Evolutionary conservation across 2,888 invertebrate genomes (phyloP).

Genomic region (Polydesmus complanatus): DNA sequence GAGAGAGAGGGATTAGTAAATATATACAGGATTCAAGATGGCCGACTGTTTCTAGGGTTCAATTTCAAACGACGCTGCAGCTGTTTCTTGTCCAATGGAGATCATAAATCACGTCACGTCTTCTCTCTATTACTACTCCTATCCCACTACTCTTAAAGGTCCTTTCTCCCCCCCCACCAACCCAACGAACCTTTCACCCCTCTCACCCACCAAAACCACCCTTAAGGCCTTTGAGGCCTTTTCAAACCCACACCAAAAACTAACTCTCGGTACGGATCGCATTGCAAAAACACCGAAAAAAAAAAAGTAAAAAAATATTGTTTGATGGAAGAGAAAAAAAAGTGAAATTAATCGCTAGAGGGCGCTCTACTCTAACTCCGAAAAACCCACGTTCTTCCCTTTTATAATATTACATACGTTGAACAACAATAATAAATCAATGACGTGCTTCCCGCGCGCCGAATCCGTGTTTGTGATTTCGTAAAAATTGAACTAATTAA

Average conservation of each 20-base stretch:
- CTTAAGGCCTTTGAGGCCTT: neutral
- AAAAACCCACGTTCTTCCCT: neutral
- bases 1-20: too few species aligned
- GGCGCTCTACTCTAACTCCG: neutral
- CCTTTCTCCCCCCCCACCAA: too few species aligned
- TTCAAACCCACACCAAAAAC: neutral
- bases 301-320: neutral
- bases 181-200: neutral
- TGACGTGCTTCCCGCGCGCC: neutral
- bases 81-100: neutral
- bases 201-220: neutral
- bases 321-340: neutral
- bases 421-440: neutral
- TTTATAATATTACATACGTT: too few species aligned
- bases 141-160: neutral
- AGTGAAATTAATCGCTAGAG: neutral
- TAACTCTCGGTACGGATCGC: neutral
- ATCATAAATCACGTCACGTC: neutral
- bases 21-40: neutral
- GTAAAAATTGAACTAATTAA: conserved; percentile 12
- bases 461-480: conserved; percentile 2
- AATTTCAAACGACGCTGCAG: neutral
- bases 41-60: neutral
- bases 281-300: neutral
- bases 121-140: neutral